Evolutionary conservation across 2,113 vertebrate genomes (phyloP), one percentile per base, ranked within the genome.

Genomic region (Oceanites oceanicus): DNA sequence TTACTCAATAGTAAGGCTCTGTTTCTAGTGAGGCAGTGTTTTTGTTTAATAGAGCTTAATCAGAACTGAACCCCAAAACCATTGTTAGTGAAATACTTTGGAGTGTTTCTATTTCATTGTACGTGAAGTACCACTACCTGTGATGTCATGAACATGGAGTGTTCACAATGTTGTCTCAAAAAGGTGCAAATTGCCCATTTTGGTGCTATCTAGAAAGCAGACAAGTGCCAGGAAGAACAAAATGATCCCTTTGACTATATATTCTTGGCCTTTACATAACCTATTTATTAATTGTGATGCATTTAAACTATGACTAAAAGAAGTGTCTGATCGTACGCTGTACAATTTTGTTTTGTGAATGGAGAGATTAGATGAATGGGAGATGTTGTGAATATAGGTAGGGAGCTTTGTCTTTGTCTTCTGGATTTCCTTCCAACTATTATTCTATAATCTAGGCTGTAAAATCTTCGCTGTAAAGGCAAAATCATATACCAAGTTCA

Each of bases 251-350:
- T 62, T 22, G 36, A 40, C n/a, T 65, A 16, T 13, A 26, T 29
- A 45, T 32, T 62, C 8, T 21, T 58, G 29, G 3, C 4, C 14
- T 40, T 70, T 73, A n/a, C 5, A n/a, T 5, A 56, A 36, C 0
- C 4, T 49, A 12, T 30, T 66, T 45, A 45, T 30, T 40, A 56
- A 52, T 47, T 56, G 30, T 20, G 10, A 32, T 40, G 3, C 3
- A 77, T 65, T 78, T 81, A 67, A 74, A 74, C 0, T 3, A 71
- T 44, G 10, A 26, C 3, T 59, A 36, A 78, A 82, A 62, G 7
- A 50, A 78, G 8, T 34, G 52, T 7, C 11, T 0, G 1, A 10
- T 59, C 44, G 23, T 27, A 56, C 0, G 0, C 10, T 63, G 7
- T 22, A 30, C 11, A 77, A 36, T 63, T 52, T 29, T 65, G 23